Evolutionary conservation across 2,113 vertebrate species (phyloP).

Genomic region (Saimiri boliviensis): DNA sequence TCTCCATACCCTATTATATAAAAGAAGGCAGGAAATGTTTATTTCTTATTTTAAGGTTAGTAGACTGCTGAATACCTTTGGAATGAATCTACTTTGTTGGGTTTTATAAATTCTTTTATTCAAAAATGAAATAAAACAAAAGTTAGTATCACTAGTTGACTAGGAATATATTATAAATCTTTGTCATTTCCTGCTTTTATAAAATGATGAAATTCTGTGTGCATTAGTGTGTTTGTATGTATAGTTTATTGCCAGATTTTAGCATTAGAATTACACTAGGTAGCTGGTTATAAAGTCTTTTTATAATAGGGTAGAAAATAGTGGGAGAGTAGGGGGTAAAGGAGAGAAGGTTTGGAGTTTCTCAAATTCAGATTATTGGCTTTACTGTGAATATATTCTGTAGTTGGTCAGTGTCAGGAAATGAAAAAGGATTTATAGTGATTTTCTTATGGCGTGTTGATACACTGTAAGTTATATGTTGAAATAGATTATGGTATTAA

Average conservation of each 20-base stretch:
- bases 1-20: neutral
- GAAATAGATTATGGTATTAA: neutral
- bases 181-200: neutral
- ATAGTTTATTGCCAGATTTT: constrained; percentile 18
- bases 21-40: neutral
- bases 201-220: neutral
- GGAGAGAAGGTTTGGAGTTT: neutral
- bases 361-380: neutral
- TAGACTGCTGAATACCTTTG: neutral
- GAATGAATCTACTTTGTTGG: neutral
- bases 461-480: neutral
- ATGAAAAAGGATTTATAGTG: constrained; percentile 29
- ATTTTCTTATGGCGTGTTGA: constrained; percentile 11
- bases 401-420: neutral
- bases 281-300: neutral
- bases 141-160: neutral
- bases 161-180: neutral
- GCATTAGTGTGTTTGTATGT: neutral
- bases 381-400: neutral
- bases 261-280: neutral
- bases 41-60: constrained; percentile 42
- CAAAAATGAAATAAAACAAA: constrained; percentile 16
- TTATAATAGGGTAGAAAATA: neutral
- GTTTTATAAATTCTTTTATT: constrained; percentile 22
- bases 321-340: neutral